Evolutionary conservation across 2,888 invertebrate species (phyloP).

Genomic region (Pheosia tremula): DNA sequence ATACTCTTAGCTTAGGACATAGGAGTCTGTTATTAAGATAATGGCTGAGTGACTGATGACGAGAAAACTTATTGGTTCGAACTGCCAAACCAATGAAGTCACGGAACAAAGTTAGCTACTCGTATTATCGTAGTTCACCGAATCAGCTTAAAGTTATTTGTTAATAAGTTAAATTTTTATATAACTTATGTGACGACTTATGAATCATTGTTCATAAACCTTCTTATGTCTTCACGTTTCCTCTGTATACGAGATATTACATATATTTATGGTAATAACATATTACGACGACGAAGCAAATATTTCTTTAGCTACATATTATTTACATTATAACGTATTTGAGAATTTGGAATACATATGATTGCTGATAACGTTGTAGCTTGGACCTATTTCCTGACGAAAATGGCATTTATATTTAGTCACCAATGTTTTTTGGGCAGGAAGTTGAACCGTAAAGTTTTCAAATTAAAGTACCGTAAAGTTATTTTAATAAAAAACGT

Average conservation of each 20-base stretch:
- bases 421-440: no score
- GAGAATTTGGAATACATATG: not conserved
- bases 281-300: not conserved
- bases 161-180: not conserved
- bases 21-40: no score
- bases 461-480: no score
- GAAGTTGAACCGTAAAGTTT: no score
- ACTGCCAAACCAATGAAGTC: no score
- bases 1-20: no score
- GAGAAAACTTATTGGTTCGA: no score
- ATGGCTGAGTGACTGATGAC: no score
- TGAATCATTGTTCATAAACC: not conserved
- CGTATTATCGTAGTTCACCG: not conserved
- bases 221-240: not conserved
- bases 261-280: not conserved
- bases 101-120: not conserved
- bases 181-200: constrained; percentile 1
- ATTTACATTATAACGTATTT: not conserved
- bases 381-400: not conserved
- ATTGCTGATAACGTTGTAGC: not conserved
- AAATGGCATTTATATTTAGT: not conserved
- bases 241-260: not conserved
- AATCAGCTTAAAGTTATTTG: not conserved
- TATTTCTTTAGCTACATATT: not conserved
- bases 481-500: no score